These are phyloP conservation scores for Plagiodera versicolora DNA, from an alignment of 2,888 invertebrate species.

Conservation along the genomic window DNA sequence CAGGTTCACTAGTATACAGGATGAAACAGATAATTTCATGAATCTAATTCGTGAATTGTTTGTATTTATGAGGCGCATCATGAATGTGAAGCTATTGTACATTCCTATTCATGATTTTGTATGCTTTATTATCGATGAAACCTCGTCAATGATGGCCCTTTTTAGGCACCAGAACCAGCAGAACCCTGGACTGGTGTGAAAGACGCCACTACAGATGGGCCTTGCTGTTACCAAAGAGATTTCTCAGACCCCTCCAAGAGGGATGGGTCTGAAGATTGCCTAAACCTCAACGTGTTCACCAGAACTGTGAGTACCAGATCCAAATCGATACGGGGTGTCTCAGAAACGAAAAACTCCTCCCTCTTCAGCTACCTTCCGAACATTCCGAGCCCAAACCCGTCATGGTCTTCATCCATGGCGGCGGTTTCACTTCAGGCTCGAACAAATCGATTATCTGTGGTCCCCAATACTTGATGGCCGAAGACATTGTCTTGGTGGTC, in stretches of 20 bases:
- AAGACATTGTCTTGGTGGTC: conserved; percentile 55
- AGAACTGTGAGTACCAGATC: conserved; percentile 20
- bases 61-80: too few relatives aligned
- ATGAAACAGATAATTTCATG: too few relatives aligned
- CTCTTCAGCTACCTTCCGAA: too few relatives aligned
- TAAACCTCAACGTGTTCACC: conserved; percentile 45
- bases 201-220: conserved; percentile 38
- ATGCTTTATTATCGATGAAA: too few relatives aligned
- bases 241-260: conserved; percentile 25
- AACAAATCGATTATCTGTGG: conserved; percentile 46
- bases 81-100: too few relatives aligned
- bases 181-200: conserved; percentile 36
- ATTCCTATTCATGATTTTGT: too few relatives aligned
- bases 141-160: too few relatives aligned
- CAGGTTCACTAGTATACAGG: too few relatives aligned
- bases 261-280: conserved; percentile 45
- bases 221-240: conserved; percentile 36
- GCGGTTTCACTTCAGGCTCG: conserved; percentile 47
- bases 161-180: conserved; percentile 35
- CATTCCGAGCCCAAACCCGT: conserved; percentile 50
- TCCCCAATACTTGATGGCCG: conserved; percentile 55
- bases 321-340: too few relatives aligned
- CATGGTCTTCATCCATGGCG: conserved; percentile 54
- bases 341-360: too few relatives aligned
- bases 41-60: too few relatives aligned